phyloP scores from a whole-genome alignment of 2,888 invertebrate species.

The Coleophora deauratella region DNA sequence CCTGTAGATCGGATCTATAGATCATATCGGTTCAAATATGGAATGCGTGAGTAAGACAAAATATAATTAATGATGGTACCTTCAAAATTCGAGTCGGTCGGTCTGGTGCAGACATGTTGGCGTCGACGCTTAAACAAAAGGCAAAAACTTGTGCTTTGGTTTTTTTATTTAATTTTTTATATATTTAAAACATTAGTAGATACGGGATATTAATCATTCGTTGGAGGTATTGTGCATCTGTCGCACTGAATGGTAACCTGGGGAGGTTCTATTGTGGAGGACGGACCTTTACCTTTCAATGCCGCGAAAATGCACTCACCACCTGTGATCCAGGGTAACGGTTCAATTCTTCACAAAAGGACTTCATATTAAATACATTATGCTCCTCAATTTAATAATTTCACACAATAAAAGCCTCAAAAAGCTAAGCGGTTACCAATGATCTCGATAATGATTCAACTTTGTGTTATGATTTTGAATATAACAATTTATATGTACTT shows the following conservation, averaged over 20 bases:
- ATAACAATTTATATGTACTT: no score
- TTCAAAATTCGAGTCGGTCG: constrained; percentile 68
- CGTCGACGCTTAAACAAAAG: constrained; percentile 70
- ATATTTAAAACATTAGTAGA: constrained; percentile 60
- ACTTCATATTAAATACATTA: constrained; percentile 34
- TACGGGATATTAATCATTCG: constrained; percentile 61
- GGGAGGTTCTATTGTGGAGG: constrained; percentile 47
- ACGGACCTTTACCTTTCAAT: constrained; percentile 42
- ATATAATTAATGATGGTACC: constrained; percentile 70
- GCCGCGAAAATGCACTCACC: constrained; percentile 45
- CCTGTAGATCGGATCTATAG: constrained; percentile 70
- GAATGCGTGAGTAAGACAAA: constrained; percentile 74
- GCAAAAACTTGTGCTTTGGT: constrained; percentile 56
- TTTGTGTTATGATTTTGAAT: no score
- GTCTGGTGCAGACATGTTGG: constrained; percentile 70
- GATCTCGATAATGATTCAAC: background rate
- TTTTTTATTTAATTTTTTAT: constrained; percentile 45
- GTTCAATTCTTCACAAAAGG: constrained; percentile 25
- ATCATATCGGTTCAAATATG: constrained; percentile 71
- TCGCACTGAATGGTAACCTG: constrained; percentile 49
- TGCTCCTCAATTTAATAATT: constrained; percentile 14
- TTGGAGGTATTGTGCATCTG: constrained; percentile 61
- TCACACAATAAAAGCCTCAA: constrained; percentile 12
- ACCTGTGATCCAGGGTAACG: constrained; percentile 48
- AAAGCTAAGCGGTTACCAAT: background rate